These are phyloP conservation scores for Morone saxatilis DNA, from an alignment of 2,113 vertebrate genomes.

Conservation along the genomic window DNA sequence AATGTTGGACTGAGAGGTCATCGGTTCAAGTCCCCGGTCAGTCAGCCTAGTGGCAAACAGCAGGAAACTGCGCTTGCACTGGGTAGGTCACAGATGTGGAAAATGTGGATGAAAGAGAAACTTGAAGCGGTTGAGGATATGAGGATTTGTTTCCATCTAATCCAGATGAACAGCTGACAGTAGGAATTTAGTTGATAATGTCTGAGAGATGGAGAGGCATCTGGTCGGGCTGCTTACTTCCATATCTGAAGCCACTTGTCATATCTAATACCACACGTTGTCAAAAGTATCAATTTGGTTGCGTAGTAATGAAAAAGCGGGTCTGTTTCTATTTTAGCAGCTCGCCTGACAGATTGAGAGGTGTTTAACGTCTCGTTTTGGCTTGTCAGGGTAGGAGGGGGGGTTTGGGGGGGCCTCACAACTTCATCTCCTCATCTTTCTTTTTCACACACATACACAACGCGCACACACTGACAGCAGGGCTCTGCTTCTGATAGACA, in stretches of 20 bases:
- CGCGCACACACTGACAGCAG: constrained; percentile 69
- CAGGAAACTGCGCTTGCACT: neutral
- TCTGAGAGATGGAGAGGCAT: constrained; percentile 74
- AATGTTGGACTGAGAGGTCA: neutral
- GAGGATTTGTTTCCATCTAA: constrained; percentile 72
- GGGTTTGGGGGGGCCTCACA: constrained; percentile 39
- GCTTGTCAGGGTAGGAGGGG: constrained; percentile 65
- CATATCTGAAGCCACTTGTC: constrained; percentile 81
- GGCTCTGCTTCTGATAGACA: constrained; percentile 77
- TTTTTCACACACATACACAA: constrained; percentile 41
- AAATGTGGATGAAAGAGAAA: constrained; percentile 49
- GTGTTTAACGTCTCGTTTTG: constrained; percentile 83
- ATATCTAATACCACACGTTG: constrained; percentile 78
- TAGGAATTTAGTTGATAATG: constrained; percentile 73
- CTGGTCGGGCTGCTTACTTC: constrained; percentile 74
- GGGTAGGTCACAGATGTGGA: neutral
- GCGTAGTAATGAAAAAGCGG: constrained; percentile 72
- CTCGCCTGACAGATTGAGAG: constrained; percentile 81
- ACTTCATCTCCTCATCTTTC: constrained; percentile 74
- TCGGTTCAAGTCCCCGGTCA: neutral
- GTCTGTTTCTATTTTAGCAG: constrained; percentile 82
- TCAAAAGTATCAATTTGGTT: constrained; percentile 83
- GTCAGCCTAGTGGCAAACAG: neutral
- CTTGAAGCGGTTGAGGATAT: constrained; percentile 45
- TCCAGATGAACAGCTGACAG: constrained; percentile 81